These are phyloP conservation scores for Platyrinchus mystaceus DNA, from an alignment of 2,797 vertebrate species.

Conservation along the genomic window DNA sequence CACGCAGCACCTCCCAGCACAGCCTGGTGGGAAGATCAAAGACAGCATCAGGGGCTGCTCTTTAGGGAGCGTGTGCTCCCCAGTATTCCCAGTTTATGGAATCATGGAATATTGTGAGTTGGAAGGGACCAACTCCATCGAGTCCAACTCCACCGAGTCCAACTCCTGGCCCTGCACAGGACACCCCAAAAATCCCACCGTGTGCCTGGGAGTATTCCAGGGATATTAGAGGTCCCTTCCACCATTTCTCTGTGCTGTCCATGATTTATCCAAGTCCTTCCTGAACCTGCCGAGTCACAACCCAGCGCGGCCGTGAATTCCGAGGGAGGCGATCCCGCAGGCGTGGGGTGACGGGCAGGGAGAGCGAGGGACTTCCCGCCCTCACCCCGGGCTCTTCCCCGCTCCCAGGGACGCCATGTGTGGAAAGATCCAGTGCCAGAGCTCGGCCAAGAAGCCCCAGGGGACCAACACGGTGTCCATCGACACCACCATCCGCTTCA, in stretches of 20 bases:
- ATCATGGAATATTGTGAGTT: neutral
- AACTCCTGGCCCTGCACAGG: neutral
- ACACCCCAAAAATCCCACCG: neutral
- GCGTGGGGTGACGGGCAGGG: neutral
- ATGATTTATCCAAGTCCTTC: neutral
- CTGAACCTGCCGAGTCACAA: neutral
- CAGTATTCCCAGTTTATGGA: neutral
- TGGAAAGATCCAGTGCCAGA: conserved; percentile 95
- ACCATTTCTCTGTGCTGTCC: neutral
- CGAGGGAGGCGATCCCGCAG: neutral
- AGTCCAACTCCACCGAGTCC: neutral
- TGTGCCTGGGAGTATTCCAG: neutral
- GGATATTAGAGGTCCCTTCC: neutral
- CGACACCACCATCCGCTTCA: conserved; percentile 85
- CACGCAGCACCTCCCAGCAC: neutral
- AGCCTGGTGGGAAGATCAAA: neutral
- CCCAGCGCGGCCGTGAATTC: rapidly evolving
- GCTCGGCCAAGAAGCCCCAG: conserved; percentile 85
- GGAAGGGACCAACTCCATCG: neutral
- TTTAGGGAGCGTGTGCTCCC: rapidly evolving
- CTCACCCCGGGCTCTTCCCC: rapidly evolving
- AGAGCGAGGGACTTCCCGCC: neutral
- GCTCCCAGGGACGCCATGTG: conserved; percentile 87
- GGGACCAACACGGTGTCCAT: conserved; percentile 85
- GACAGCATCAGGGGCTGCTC: neutral